Evolutionary conservation across 30 jellyfish, hydroid and myxozoan genomes (phyloP).

Genomic region (Turritopsis dohrnii): DNA sequence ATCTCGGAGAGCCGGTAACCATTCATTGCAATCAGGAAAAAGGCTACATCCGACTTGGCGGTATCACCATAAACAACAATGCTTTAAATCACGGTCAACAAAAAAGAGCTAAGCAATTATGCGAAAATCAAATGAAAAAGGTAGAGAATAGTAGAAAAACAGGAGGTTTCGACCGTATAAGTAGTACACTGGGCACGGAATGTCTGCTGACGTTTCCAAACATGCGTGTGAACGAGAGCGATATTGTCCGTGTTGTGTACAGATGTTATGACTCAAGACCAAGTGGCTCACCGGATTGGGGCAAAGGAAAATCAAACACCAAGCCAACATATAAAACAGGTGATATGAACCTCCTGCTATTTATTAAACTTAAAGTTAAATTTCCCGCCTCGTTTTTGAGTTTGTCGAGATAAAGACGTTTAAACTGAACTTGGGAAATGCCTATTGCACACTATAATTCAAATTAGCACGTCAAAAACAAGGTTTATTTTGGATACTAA

Average conservation of each 20-base stretch:
- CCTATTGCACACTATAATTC: too few relatives aligned
- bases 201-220: slow-evolving; percentile 17
- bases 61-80: slow-evolving; percentile 23
- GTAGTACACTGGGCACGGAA: background rate
- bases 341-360: too few relatives aligned
- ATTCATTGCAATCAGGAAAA: background rate
- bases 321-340: slow-evolving; percentile 1
- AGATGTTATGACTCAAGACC: slow-evolving; percentile 32
- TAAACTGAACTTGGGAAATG: too few relatives aligned
- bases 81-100: slow-evolving; percentile 8
- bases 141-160: background rate
- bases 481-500: too few relatives aligned
- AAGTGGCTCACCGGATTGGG: slow-evolving; percentile 35
- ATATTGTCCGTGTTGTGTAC: slow-evolving; percentile 22
- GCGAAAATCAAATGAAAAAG: slow-evolving; percentile 21
- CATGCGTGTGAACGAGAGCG: slow-evolving; percentile 4
- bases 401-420: too few relatives aligned
- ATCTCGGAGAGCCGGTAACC: slow-evolving; percentile 14
- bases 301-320: background rate
- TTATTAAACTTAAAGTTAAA: too few relatives aligned
- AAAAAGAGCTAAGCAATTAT: background rate
- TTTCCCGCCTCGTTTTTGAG: too few relatives aligned
- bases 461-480: too few relatives aligned
- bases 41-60: slow-evolving; percentile 29
- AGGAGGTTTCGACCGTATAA: background rate